Evolutionary conservation across 2,113 vertebrate genomes (phyloP).

Genomic region (Lagopus leucura): DNA sequence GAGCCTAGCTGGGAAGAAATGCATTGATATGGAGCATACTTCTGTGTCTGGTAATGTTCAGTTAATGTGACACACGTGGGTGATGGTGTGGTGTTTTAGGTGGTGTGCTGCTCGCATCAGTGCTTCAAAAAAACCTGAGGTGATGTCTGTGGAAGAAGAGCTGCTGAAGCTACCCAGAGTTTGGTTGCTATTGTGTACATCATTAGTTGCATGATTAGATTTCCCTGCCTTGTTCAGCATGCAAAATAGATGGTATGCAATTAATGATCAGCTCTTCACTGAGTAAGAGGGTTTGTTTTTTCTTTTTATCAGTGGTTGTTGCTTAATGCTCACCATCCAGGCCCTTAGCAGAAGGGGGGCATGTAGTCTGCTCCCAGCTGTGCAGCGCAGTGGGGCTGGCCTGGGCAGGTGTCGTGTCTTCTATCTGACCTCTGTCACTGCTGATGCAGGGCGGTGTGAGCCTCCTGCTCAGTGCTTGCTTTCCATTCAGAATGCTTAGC

Average conservation of each 20-base stretch:
- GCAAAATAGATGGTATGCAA: neutral
- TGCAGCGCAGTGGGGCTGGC: neutral
- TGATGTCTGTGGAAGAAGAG: neutral
- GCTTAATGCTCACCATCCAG: neutral
- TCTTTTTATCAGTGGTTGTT: neutral
- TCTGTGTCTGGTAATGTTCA: neutral
- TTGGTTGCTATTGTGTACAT: neutral
- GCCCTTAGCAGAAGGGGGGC: neutral
- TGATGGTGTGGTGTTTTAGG: neutral
- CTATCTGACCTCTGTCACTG: neutral
- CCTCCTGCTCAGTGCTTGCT: neutral
- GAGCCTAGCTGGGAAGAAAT: neutral
- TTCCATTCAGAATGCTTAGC: slow-evolving; percentile 2
- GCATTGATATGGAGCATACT: neutral
- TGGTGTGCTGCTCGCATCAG: neutral
- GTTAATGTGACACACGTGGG: neutral
- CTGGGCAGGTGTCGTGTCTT: neutral
- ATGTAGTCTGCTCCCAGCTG: accelerated
- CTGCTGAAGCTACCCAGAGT: neutral
- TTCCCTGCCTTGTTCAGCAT: neutral
- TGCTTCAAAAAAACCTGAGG: neutral
- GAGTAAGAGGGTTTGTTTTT: neutral
- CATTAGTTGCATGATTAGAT: slow-evolving; percentile 11
- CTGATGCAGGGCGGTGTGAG: accelerated
- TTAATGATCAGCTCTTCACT: neutral